phyloP scores from a whole-genome alignment of 2,888 invertebrate species.

The Rugalucina vietnamica region DNA sequence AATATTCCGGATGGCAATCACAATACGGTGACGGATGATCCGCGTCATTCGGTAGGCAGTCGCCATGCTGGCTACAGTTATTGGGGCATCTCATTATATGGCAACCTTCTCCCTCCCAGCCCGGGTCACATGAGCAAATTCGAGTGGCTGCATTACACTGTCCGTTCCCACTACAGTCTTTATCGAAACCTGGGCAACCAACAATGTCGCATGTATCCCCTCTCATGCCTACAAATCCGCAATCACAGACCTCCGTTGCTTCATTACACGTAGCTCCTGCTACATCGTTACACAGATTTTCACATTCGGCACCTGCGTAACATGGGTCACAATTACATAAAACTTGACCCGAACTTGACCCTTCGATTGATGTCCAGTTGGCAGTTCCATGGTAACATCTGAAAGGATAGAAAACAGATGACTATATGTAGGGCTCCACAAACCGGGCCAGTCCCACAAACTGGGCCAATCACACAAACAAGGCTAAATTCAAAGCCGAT shows the following conservation, averaged over 20 bases:
- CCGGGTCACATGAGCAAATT: slow-evolving; percentile 67
- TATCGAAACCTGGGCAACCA: slow-evolving; percentile 70
- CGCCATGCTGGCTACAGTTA: slow-evolving; percentile 68
- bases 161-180: slow-evolving; percentile 70
- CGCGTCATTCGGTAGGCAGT: slow-evolving; percentile 53
- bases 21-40: too few relatives aligned
- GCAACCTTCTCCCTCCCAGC: slow-evolving; percentile 71
- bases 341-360: slow-evolving; percentile 36
- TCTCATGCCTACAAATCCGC: slow-evolving; percentile 70
- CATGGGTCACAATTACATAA: slow-evolving; percentile 70
- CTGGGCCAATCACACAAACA: slow-evolving; percentile 67
- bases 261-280: slow-evolving; percentile 54
- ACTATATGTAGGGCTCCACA: too few relatives aligned
- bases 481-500: too few relatives aligned
- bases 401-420: slow-evolving; percentile 50
- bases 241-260: slow-evolving; percentile 65
- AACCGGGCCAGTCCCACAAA: slow-evolving; percentile 50
- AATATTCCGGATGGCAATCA: slow-evolving; percentile 49
- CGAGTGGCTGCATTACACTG: slow-evolving; percentile 63
- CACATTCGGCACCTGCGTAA: slow-evolving; percentile 70
- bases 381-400: slow-evolving; percentile 67
- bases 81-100: slow-evolving; percentile 67
- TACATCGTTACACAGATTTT: slow-evolving; percentile 62
- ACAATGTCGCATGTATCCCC: slow-evolving; percentile 69
- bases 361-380: slow-evolving; percentile 56